Conservation (phyloP, 2,888 invertebrate species). For the Apotomis betuletana region DNA sequence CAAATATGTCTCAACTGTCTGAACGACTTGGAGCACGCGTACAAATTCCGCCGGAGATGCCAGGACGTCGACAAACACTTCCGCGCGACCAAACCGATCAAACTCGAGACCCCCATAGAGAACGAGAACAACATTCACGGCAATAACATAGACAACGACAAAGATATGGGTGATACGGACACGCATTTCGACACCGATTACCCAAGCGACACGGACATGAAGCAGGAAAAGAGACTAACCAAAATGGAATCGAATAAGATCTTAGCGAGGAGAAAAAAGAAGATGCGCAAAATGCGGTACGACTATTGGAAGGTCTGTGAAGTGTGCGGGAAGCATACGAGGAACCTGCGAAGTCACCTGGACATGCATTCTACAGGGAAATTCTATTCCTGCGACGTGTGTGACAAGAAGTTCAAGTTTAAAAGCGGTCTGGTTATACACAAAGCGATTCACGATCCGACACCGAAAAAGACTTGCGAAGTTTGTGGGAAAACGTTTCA, state of each 20-base stretch:
- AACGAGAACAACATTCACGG: slow-evolving; percentile 43
- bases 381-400: slow-evolving; percentile 72
- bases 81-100: slow-evolving; percentile 55
- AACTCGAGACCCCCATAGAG: slow-evolving; percentile 59
- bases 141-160: slow-evolving; percentile 43
- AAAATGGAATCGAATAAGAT: slow-evolving; percentile 47
- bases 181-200: slow-evolving; percentile 51
- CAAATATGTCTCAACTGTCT: slow-evolving; percentile 72
- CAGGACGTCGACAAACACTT: slow-evolving; percentile 69
- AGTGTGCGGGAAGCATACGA: slow-evolving; percentile 75
- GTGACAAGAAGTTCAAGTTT: slow-evolving; percentile 79
- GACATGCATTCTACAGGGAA: slow-evolving; percentile 72
- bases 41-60: slow-evolving; percentile 76
- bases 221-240: slow-evolving; percentile 48
- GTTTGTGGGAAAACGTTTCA: slow-evolving; percentile 82
- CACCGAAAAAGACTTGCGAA: slow-evolving; percentile 79
- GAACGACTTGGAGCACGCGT: slow-evolving; percentile 72
- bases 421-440: slow-evolving; percentile 77
- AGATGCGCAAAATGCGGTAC: slow-evolving; percentile 63
- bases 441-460: slow-evolving; percentile 73
- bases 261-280: slow-evolving; percentile 51
- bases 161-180: slow-evolving; percentile 52
- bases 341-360: slow-evolving; percentile 71
- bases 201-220: slow-evolving; percentile 43
- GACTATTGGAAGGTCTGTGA: slow-evolving; percentile 79